phyloP scores from a whole-genome alignment of 2,888 invertebrate species.

The Agrotis ipsilon region DNA sequence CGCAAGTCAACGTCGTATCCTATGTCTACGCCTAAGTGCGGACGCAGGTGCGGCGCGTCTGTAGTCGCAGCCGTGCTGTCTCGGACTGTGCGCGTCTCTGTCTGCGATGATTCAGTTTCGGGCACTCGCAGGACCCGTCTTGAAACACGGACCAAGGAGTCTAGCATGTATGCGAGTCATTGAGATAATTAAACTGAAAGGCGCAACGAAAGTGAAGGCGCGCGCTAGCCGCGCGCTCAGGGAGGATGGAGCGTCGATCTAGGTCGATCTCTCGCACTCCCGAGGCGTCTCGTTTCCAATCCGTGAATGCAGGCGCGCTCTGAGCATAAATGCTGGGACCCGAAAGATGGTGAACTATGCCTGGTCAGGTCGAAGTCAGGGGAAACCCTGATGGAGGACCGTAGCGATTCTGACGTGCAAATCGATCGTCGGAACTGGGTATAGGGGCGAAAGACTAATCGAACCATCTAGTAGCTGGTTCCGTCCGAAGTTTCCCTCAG shows the following conservation, averaged over 20 bases:
- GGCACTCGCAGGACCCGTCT: constrained; percentile 93
- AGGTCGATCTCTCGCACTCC: constrained; percentile 88
- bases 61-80: constrained; percentile 73
- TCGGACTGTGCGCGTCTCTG: constrained; percentile 80
- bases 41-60: constrained; percentile 73
- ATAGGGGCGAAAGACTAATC: constrained; percentile 94
- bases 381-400: constrained; percentile 94
- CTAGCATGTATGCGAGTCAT: constrained; percentile 93
- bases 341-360: constrained; percentile 95
- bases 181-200: constrained; percentile 91
- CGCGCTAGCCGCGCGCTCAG: constrained; percentile 77
- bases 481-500: constrained; percentile 95
- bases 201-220: constrained; percentile 93
- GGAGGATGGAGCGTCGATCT: constrained; percentile 85
- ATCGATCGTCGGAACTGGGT: constrained; percentile 95
- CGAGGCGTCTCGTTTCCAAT: constrained; percentile 90
- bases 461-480: constrained; percentile 95
- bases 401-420: constrained; percentile 95
- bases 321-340: constrained; percentile 93
- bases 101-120: constrained; percentile 83
- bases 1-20: constrained; percentile 71
- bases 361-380: constrained; percentile 93
- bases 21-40: constrained; percentile 74
- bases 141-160: constrained; percentile 86
- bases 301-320: constrained; percentile 87